Evolutionary conservation across 2,888 invertebrate genomes (phyloP).

Genomic region (Platycheirus rosarum): DNA sequence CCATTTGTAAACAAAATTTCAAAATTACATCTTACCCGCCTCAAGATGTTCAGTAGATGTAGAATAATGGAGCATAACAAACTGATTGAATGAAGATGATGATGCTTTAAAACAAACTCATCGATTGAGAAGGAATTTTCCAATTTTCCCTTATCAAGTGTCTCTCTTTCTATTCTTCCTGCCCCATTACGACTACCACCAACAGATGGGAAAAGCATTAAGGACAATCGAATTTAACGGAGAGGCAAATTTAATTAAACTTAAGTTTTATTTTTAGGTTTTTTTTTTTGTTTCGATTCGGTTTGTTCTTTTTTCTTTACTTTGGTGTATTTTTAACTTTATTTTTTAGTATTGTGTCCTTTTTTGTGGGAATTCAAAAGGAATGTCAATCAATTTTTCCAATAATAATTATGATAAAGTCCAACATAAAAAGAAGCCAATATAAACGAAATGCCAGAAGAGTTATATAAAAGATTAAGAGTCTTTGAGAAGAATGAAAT

Average conservation of each 20-base stretch:
- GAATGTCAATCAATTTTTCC: conserved; percentile 71
- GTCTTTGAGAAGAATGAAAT: neutral
- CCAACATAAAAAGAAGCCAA: conserved; percentile 52
- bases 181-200: neutral
- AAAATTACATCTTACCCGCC: conserved; percentile 43
- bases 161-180: neutral
- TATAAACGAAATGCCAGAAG: conserved; percentile 49
- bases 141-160: conserved; percentile 58
- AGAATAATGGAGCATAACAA: conserved; percentile 1
- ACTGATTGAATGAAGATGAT: conserved; percentile 64
- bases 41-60: neutral
- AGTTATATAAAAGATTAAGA: conserved; percentile 20
- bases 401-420: conserved; percentile 68
- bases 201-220: conserved; percentile 17
- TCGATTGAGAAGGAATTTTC: conserved; percentile 71
- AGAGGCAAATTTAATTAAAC: conserved; percentile 72
- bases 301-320: conserved; percentile 19
- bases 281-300: conserved; percentile 14
- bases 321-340: conserved; percentile 12
- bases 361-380: conserved; percentile 46
- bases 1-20: conserved; percentile 49
- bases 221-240: conserved; percentile 64
- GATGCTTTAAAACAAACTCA: conserved; percentile 63
- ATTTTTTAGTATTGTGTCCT: conserved; percentile 1
- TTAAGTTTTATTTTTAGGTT: conserved; percentile 47